Evolutionary conservation across 2,888 invertebrate genomes (phyloP), one percentile per base, ranked within the genome.

Genomic region (Cephus pulcher): DNA sequence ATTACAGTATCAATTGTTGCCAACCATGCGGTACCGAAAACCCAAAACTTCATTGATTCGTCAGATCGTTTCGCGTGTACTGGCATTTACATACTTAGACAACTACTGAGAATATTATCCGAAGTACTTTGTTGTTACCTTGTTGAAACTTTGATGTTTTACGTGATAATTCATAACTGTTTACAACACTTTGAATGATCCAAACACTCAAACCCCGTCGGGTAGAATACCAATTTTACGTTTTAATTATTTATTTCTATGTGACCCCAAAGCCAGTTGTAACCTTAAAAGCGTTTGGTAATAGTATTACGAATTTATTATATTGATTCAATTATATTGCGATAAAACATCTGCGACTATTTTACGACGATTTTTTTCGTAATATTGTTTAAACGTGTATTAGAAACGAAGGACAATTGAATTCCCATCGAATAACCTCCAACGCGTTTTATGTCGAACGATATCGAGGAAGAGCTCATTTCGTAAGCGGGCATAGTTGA

Each of bases 381-480:
- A 9, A 56, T 15, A 56, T 23, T 6, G 23, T 23, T 56, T 23
- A 23, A 9, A 9, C 56, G 9, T 9, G 23, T 56, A 9, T 56
- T 15, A 6, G 15, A 23, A 56, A 56, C 23, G 23, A 40, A 40
- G 40, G 23, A 56, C 56, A 56, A 56, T 56, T 23, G 56, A 56
- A 56, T 56, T 56, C 56, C 23, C 56, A 56, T 56, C 56, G 23
- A 23, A 23, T 23, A 56, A 23, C 23, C 56, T 23, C 23, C 56
- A 84, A 80, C 80, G 75, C 73, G 84, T 77, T 84, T 84, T 80
- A 40, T 76, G 75, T 33, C 76, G 74, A 75, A 70, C 75, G 68
- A 75, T 12, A 69, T 70, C 76, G 77, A 76, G 79, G 74, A 82
- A 82, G 80, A 80, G 83, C 80, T 75, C 23, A 56, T 23, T 56